Evolutionary conservation across 1,140 invertebrate species (phyloP).

Genomic region (Halotydeus destructor): DNA sequence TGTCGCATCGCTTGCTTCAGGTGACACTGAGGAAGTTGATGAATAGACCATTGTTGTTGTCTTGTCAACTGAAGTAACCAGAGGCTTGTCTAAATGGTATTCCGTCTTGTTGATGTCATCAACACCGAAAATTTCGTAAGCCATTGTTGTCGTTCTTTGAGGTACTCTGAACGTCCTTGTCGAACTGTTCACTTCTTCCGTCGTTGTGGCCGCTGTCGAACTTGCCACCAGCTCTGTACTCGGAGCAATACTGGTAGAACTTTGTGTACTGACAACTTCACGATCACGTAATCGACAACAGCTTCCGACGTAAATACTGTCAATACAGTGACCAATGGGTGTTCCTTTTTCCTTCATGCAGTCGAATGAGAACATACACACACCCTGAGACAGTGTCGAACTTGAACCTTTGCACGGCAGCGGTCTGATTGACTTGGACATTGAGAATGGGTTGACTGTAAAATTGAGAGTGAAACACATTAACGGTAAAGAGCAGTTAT

Average conservation of each 20-base stretch:
- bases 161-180: background rate
- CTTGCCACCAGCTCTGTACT: background rate
- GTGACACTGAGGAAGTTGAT: background rate
- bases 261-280: background rate
- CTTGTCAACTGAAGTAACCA: background rate
- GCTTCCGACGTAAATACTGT: constrained; percentile 73
- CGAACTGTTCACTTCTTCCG: too few relatives aligned
- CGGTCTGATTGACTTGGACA: constrained; percentile 1
- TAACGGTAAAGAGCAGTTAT: too few relatives aligned
- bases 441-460: too few relatives aligned
- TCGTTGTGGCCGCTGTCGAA: too few relatives aligned
- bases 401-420: background rate
- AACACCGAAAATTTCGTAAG: background rate
- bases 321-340: constrained; percentile 70
- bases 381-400: background rate
- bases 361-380: constrained; percentile 33
- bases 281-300: constrained; percentile 37
- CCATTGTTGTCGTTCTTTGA: background rate
- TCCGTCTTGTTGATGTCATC: background rate
- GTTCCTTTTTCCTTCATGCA: constrained; percentile 74
- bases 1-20: too few relatives aligned
- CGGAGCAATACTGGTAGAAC: background rate
- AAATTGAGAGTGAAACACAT: too few relatives aligned
- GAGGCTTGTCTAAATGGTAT: background rate
- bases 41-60: background rate